Evolutionary conservation across 2,113 vertebrate species (phyloP), one percentile per base, ranked within the genome.

Genomic region (Suncus etruscus): DNA sequence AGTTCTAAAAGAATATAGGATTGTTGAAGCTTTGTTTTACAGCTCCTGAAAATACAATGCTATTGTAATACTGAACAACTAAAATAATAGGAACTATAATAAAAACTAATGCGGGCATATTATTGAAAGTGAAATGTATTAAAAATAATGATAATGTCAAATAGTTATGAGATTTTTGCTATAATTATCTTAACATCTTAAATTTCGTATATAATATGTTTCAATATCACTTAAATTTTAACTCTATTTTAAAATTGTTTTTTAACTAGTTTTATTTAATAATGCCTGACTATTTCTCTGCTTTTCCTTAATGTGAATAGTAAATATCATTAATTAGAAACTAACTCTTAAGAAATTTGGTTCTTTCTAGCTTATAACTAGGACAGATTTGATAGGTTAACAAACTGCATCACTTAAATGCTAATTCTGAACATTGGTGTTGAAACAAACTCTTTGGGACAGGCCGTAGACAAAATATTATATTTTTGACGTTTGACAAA

Each of bases 371-470:
- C 11, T 24, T 54, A 8, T 48, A 74, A 50, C 47, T 70, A 22
- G 90, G 84, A 87, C 83, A 84, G 39, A 65, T 74, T 51, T 70
- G 4, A 78, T 69, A 39, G 18, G 29, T 90, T 92, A 84, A 54
- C 63, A 86, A 82, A 24, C 29, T 54, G 8, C 29, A 8, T 84
- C 39, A 72, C n/a, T 87, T 75, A 54, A 81, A 54, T 72, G 58
- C 47, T n/a, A 94, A 75, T 22, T 54, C 31, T 80, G 22, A 31
- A 39, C 11, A 50, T 83, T 83, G 22, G 6, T 1, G 47, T 11
- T 69, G 63, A 68, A 75, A 65, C 72, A 69, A 83, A 29, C 11
- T 69, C 61, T 83, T 79, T 87, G 47, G 47, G 45, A 78, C 58
- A 7, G 20, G 58, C 58, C 58, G 7, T 5, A 20, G 22, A 61